Conservation (phyloP, 2,888 invertebrate genomes). For the Lagria hirta region DNA sequence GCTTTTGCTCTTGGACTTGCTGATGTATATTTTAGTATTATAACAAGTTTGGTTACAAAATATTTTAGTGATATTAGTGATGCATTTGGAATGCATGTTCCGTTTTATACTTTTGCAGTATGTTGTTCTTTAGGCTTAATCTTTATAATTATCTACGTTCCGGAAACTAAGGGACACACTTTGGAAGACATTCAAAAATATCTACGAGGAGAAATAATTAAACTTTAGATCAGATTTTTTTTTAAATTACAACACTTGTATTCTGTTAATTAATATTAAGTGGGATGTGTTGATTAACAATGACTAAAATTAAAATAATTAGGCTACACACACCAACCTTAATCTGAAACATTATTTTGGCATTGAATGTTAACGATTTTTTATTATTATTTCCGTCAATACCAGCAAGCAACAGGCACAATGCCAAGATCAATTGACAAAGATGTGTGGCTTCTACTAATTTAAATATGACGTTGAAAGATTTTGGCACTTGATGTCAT, state of each 20-base stretch:
- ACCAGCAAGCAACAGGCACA: slow-evolving; percentile 6
- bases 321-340: too few relatives aligned
- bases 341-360: too few relatives aligned
- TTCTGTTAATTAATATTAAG: too few relatives aligned
- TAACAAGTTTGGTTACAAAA: slow-evolving; percentile 55
- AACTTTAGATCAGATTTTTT: too few relatives aligned
- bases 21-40: slow-evolving; percentile 56
- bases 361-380: too few relatives aligned
- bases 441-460: too few relatives aligned
- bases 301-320: too few relatives aligned
- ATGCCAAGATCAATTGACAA: too few relatives aligned
- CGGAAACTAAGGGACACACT: slow-evolving; percentile 58
- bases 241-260: too few relatives aligned
- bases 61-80: slow-evolving; percentile 53
- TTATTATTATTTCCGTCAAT: slow-evolving; percentile 14
- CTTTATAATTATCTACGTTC: slow-evolving; percentile 52
- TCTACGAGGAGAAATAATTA: slow-evolving; percentile 34
- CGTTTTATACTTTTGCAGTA: slow-evolving; percentile 54
- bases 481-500: too few relatives aligned
- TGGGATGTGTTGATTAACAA: too few relatives aligned
- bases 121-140: slow-evolving; percentile 51
- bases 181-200: slow-evolving; percentile 55
- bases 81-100: slow-evolving; percentile 52
- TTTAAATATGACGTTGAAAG: too few relatives aligned
- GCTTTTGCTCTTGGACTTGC: slow-evolving; percentile 60